Conservation (phyloP, 2,797 vertebrate species). For the Vireo griseus region DNA sequence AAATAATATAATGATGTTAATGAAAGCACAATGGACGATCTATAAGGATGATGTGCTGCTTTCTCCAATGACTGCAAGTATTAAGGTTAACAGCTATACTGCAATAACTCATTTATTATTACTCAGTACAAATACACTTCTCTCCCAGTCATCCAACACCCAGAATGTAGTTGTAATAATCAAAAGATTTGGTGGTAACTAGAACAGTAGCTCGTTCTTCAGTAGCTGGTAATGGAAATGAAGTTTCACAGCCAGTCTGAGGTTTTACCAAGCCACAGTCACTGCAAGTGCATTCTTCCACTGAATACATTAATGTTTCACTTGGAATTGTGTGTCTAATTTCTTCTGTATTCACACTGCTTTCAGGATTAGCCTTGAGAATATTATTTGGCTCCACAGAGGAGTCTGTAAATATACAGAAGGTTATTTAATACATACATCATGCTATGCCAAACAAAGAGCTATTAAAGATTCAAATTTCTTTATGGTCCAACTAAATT, state of each 20-base stretch:
- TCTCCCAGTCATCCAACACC: constrained; percentile 16
- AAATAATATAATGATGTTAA: neutral
- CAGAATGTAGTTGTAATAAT: constrained; percentile 57
- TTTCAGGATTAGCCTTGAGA: neutral
- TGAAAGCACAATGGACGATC: neutral
- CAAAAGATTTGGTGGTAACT: constrained; percentile 82
- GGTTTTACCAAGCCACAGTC: constrained; percentile 54
- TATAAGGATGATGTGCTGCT: neutral
- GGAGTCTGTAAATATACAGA: constrained; percentile 32
- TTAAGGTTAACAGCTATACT: neutral
- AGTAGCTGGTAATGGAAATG: constrained; percentile 80
- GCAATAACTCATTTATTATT: neutral
- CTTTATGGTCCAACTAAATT: neutral
- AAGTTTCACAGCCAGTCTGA: constrained; percentile 54
- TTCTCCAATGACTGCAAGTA: neutral
- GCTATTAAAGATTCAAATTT: neutral
- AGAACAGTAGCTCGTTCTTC: constrained; percentile 81
- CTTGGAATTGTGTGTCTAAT: neutral
- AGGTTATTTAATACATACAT: neutral
- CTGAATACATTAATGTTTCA: constrained; percentile 51
- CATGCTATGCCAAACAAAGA: neutral
- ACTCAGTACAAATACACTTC: constrained; percentile 11
- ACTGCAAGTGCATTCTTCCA: constrained; percentile 65
- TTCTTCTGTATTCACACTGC: neutral
- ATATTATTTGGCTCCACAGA: neutral